phyloP scores from a whole-genome alignment of 2,797 vertebrate species.

The Macropodus opercularis region DNA sequence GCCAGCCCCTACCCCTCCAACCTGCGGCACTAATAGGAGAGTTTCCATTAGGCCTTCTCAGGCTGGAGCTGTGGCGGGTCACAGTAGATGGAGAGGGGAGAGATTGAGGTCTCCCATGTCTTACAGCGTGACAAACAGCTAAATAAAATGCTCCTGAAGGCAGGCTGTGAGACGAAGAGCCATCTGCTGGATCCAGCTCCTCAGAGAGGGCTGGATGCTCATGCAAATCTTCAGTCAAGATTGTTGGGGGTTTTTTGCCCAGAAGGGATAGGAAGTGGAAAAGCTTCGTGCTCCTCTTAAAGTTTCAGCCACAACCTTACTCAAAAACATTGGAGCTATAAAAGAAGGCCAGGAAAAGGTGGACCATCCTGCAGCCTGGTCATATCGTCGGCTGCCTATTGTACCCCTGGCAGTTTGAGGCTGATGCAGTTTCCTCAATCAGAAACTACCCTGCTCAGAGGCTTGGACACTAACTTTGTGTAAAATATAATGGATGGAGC shows the following conservation, averaged over 20 bases:
- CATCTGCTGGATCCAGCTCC: conserved; percentile 45
- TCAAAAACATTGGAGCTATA: conserved; percentile 25
- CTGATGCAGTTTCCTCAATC: conserved; percentile 71
- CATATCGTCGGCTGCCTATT: conserved; percentile 52
- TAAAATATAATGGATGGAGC: conserved; percentile 21
- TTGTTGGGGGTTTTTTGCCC: not conserved
- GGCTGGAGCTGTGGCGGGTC: conserved; percentile 35
- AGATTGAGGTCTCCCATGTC: conserved; percentile 57
- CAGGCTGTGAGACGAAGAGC: conserved; percentile 37
- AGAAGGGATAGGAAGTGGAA: conserved; percentile 19
- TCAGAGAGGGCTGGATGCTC: conserved; percentile 44
- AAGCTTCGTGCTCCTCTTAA: conserved; percentile 24
- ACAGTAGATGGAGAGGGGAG: conserved; percentile 38
- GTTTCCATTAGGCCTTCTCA: conserved; percentile 51
- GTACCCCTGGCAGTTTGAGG: conserved; percentile 50
- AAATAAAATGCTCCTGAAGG: conserved; percentile 61
- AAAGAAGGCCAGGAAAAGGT: conserved; percentile 63
- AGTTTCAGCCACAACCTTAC: conserved; percentile 42
- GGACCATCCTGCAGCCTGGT: conserved; percentile 51
- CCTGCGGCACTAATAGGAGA: conserved; percentile 33
- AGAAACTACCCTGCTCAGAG: conserved; percentile 48
- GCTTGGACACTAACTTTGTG: conserved; percentile 48
- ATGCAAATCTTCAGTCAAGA: conserved; percentile 21
- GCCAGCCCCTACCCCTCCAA: conserved; percentile 4
- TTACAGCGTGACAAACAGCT: conserved; percentile 56